Evolutionary conservation across 2,797 vertebrate genomes (phyloP), one percentile per base, ranked within the genome.

Genomic region (Tapirus indicus): DNA sequence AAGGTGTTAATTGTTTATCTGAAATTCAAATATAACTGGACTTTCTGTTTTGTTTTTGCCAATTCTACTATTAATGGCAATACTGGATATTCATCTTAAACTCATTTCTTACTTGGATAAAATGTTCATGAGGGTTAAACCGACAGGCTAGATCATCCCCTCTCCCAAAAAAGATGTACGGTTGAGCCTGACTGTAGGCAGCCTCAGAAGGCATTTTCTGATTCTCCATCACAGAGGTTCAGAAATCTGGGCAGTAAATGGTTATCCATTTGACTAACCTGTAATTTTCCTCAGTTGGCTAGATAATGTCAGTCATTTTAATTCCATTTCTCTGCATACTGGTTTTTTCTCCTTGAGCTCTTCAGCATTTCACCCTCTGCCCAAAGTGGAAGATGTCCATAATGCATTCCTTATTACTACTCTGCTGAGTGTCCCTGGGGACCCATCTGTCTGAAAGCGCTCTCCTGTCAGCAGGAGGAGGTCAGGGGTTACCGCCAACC

Each of bases 241-340:
- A 87, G 93, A 77, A 88, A 78, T 41, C n/a, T 89, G 62, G 52
- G 27, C 21, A 77, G 83, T 77, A 92, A 97, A 97, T 96, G 1
- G 16, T 95, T 84, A 64, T 79, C 75, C 72, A 54, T 96, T 86
- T 91, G 93, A 94, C 88, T 95, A 97, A 89, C 94, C 94, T 97
- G 27, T 79, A 94, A 91, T 97, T 96, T 97, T 89, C 89, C 74
- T 77, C 78, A 84, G 79, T 64, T 92, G 94, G 86, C 75, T 88
- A 49, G 88, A 95, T 94, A 95, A 93, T 97, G 78, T 66, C 95
- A 87, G 82, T 94, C 91, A 97, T 96, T 97, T 91, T 93, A 96
- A 97, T 96, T 92, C 97, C 94, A 96, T 95, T 91, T 97, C 91
- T 87, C 86, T 83, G 52, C 82, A 60, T 88, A 68, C 38, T 54